These are phyloP conservation scores for Seriola aureovittata DNA, from an alignment of 2,113 vertebrate species.

Conservation along the genomic window DNA sequence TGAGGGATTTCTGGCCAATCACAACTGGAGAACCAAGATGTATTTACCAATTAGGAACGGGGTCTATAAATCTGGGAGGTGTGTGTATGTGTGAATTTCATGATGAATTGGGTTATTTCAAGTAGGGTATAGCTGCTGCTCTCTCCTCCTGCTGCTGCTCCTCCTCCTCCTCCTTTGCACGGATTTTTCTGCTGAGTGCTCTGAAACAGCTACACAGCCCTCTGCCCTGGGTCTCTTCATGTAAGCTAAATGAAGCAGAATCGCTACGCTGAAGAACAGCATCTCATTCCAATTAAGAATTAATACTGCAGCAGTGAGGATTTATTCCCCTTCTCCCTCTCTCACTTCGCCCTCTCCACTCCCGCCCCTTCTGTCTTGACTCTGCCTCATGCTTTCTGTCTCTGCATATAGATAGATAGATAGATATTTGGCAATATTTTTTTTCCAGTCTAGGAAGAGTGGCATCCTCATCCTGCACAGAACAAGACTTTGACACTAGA, in stretches of 20 bases:
- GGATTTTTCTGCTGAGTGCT: conserved; percentile 73
- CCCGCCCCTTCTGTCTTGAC: conserved; percentile 55
- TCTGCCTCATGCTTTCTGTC: conserved; percentile 23
- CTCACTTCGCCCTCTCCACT: conserved; percentile 37
- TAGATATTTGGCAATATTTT: not conserved
- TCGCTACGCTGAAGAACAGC: conserved; percentile 62
- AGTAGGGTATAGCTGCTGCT: conserved; percentile 39
- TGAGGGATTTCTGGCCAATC: conserved; percentile 70
- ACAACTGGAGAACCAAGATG: conserved; percentile 59
- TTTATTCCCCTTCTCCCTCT: conserved; percentile 73
- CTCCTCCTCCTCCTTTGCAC: conserved; percentile 39
- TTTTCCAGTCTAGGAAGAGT: too few species aligned
- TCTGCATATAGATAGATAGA: conserved; percentile 23
- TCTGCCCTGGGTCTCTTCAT: conserved; percentile 66
- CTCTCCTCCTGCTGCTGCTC: conserved; percentile 38
- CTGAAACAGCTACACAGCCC: conserved; percentile 58
- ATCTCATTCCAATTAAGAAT: conserved; percentile 78
- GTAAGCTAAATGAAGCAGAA: conserved; percentile 73
- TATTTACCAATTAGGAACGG: conserved; percentile 69
- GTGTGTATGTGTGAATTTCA: conserved; percentile 50
- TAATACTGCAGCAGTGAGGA: conserved; percentile 75
- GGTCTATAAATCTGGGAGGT: conserved; percentile 50
- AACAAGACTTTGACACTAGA: too few species aligned
- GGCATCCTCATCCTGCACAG: too few species aligned
- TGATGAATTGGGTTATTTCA: conserved; percentile 76